Percentiles rank a stretch among this genome's conserved stretches.
These are phyloP conservation scores for Hippasteria phrygiana DNA, from an alignment of 53 echinoderm and acorn worm species.

Conservation along the genomic window DNA sequence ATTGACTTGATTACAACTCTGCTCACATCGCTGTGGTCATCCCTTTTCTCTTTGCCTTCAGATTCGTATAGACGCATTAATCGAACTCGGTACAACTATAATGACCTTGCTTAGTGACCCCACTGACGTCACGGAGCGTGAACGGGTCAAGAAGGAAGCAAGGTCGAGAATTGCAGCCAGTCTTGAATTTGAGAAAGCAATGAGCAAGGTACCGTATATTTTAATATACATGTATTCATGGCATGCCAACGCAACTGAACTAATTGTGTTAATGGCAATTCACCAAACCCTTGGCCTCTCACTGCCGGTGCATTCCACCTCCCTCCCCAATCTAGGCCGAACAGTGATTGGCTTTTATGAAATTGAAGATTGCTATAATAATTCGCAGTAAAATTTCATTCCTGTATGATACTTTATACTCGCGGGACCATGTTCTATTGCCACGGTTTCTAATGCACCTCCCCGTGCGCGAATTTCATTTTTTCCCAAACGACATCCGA, in stretches of 20 bases:
- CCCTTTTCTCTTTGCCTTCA: background rate
- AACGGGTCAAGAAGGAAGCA: background rate
- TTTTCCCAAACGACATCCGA: no score
- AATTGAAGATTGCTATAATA: no score
- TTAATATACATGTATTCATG: background rate
- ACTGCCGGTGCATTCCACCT: no score
- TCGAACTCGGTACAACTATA: conserved; percentile 54
- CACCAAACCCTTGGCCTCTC: background rate
- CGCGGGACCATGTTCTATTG: no score
- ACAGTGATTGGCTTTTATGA: no score
- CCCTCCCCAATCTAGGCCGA: no score
- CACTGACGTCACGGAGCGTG: background rate
- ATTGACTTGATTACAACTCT: background rate
- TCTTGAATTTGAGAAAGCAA: conserved; percentile 74
- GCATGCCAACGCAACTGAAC: background rate
- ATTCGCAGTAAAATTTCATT: no score
- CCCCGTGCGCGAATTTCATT: no score
- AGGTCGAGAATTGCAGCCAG: conserved; percentile 61
- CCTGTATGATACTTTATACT: no score
- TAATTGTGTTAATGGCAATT: background rate
- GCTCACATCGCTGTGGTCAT: background rate
- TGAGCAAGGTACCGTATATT: conserved; percentile 9
- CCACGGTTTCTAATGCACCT: background rate
- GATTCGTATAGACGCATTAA: conserved; percentile 69
- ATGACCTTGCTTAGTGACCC: conserved; percentile 54